Evolutionary conservation across 64 coral and sea anemone species (phyloP).

Genomic region (Anthopleura sola): DNA sequence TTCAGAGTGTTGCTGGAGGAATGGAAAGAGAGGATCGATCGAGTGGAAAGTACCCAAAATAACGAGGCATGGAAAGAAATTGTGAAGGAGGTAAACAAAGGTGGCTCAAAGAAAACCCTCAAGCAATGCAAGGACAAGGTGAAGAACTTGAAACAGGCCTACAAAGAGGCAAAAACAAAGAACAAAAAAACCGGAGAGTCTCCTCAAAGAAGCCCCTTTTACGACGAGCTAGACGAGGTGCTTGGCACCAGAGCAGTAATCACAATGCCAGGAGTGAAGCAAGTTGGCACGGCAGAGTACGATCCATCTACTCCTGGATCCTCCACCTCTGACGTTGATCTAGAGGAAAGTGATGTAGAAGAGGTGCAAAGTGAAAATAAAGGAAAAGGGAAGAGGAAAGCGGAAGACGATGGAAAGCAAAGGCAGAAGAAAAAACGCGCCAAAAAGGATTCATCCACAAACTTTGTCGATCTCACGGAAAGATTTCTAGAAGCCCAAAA

Average conservation of each 20-base stretch:
- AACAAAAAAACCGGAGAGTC: conserved; percentile 33
- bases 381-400: conserved; percentile 31
- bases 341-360: conserved; percentile 5
- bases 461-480: conserved; percentile 21
- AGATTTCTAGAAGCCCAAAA: conserved; percentile 42
- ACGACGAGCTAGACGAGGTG: conserved; percentile 48
- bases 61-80: background rate
- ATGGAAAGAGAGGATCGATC: conserved; percentile 44
- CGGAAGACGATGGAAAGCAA: background rate
- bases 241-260: conserved; percentile 39
- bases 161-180: conserved; percentile 49
- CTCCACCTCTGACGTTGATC: conserved; percentile 2
- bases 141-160: conserved; percentile 47
- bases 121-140: conserved; percentile 71
- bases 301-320: background rate
- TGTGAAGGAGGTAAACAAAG: conserved; percentile 10
- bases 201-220: conserved; percentile 30
- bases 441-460: background rate
- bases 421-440: background rate
- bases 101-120: conserved; percentile 12
- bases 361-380: background rate
- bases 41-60: background rate
- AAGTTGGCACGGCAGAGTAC: too few relatives aligned
- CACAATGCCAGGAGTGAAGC: conserved; percentile 46
- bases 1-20: conserved; percentile 33